phyloP scores from a whole-genome alignment of 2,888 invertebrate genomes.

The Anthoptus insignis region DNA sequence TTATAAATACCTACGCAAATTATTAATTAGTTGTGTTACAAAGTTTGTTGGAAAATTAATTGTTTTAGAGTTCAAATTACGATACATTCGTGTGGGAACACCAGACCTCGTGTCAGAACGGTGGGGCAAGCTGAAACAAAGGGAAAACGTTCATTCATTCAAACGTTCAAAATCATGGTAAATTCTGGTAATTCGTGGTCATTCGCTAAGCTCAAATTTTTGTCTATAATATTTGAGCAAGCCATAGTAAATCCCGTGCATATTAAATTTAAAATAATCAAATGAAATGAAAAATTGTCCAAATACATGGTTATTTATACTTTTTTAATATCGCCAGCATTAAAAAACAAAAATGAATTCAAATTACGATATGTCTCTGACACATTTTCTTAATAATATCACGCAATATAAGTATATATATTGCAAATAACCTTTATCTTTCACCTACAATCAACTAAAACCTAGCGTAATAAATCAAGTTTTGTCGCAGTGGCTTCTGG shows the following conservation, averaged over 20 bases:
- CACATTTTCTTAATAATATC: no score
- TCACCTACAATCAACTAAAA: no score
- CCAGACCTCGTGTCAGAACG: constrained; percentile 70
- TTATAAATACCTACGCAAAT: not conserved
- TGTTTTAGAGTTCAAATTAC: constrained; percentile 83
- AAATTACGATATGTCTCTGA: no score
- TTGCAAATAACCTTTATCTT: no score
- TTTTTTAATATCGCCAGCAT: constrained; percentile 5
- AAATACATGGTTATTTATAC: not conserved
- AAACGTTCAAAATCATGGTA: not conserved
- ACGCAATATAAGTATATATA: no score
- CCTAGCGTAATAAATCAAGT: no score
- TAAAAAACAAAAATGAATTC: no score
- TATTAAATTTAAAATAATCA: not conserved
- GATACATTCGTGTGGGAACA: constrained; percentile 90
- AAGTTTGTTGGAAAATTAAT: not conserved
- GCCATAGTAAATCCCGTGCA: no score
- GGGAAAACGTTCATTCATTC: no score
- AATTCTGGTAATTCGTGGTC: not conserved
- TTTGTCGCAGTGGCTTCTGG: no score
- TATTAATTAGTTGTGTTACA: constrained; percentile 7
- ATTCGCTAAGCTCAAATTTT: constrained; percentile 4
- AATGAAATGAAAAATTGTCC: no score
- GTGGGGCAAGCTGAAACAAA: constrained; percentile 89
- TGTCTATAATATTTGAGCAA: no score